Conservation (phyloP, 2,113 vertebrate genomes). For the Morphnarchus princeps region DNA sequence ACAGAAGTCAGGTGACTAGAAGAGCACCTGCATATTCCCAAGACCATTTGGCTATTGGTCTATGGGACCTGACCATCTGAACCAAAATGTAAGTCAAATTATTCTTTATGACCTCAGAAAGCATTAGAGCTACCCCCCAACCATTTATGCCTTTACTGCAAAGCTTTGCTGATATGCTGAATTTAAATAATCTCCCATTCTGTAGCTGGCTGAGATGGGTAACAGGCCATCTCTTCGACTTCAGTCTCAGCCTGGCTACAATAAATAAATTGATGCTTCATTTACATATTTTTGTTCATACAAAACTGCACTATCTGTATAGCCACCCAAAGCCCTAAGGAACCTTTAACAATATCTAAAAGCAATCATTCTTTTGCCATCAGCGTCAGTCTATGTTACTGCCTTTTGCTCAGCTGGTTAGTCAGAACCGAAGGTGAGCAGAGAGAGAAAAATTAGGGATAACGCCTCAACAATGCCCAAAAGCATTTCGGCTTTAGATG, state of each 20-base stretch:
- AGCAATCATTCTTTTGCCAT: background rate
- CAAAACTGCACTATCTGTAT: background rate
- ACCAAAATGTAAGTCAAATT: background rate
- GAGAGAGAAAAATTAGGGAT: background rate
- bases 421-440: background rate
- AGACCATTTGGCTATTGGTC: background rate
- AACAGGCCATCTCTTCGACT: background rate
- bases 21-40: constrained; percentile 39
- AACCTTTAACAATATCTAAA: background rate
- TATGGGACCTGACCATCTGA: background rate
- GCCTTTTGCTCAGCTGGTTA: background rate
- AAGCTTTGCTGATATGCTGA: background rate
- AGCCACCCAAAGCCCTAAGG: background rate
- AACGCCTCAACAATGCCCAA: background rate
- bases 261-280: background rate
- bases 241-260: background rate
- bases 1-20: constrained; percentile 7
- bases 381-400: background rate
- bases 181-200: constrained; percentile 4
- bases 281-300: background rate
- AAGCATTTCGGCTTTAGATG: background rate
- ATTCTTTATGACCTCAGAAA: background rate
- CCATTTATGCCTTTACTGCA: background rate
- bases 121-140: background rate
- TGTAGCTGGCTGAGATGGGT: background rate